A percentile compares a stretch with the other conserved stretches of the same genome.
Evolutionary conservation across 2,113 vertebrate species (phyloP).

Genomic region (Labeo rohita): DNA sequence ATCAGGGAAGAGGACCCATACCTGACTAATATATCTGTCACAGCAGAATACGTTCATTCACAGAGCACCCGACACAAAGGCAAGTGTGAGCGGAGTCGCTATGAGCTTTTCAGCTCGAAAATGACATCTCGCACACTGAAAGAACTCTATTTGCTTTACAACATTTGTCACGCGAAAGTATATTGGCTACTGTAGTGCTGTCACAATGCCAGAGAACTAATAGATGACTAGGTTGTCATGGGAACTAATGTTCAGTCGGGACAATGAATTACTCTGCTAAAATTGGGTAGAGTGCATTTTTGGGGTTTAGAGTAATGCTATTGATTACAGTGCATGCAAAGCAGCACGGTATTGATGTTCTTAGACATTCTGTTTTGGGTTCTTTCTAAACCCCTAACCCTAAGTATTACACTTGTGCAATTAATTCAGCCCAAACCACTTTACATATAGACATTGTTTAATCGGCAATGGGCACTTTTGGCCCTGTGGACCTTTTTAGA

Average conservation of each 20-base stretch:
- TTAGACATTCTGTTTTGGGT: background rate
- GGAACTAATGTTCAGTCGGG: conserved; percentile 33
- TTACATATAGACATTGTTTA: background rate
- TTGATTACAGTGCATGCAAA: conserved; percentile 13
- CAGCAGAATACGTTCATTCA: conserved; percentile 21
- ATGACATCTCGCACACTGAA: background rate
- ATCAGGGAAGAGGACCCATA: conserved; percentile 12
- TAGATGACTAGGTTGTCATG: conserved; percentile 48
- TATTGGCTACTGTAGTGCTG: conserved; percentile 14
- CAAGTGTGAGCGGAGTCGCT: background rate
- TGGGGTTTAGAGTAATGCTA: conserved; percentile 7
- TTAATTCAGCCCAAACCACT: background rate
- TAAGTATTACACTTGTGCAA: background rate
- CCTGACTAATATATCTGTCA: conserved; percentile 31
- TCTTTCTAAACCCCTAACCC: background rate
- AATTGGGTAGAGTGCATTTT: conserved; percentile 3
- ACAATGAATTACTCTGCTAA: conserved; percentile 25
- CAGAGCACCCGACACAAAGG: background rate
- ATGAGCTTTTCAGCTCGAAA: background rate
- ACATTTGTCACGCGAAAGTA: conserved; percentile 26
- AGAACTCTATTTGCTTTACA: conserved; percentile 17
- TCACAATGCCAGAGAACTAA: conserved; percentile 20
- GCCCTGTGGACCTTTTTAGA: conserved; percentile 3
- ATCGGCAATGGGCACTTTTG: background rate
- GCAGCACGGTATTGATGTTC: conserved; percentile 17